Evolutionary conservation across 1,140 invertebrate genomes (phyloP), one percentile per base, ranked within the genome.

Genomic region (Tribolium madens): DNA sequence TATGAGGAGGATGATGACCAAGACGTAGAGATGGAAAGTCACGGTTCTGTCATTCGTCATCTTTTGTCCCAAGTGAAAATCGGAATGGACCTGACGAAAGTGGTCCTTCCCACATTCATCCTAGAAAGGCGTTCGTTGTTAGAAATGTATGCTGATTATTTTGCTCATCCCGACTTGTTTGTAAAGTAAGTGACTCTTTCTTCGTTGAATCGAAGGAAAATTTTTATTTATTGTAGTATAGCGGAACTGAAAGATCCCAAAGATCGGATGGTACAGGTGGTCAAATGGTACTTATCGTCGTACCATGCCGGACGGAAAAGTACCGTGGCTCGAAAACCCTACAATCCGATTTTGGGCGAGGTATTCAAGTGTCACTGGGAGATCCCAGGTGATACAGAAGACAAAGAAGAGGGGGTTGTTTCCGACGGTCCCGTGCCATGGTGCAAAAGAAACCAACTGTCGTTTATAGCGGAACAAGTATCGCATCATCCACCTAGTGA

Each of bases 81-180:
- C 83, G 97, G 97, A 53, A 99, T 99, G 97, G 97, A 99, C 87
- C 90, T 99, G 81, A 99, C 97, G 1, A 99, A 98, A 90, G 97
- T 99, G 73, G 96, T 96, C 31, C 87, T 99, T 74, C 97, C 97
- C n/a, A 97, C 96, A 9, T 98, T 98, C 84, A 98, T 98, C 78
- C 87, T 99, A 80, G 98, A 99, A 84, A 91, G 96, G 80, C 90
- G 97, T 77, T 99, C 97, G 0, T 90, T 99, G 36, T 88, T 99
- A 42, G 98, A 99, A 88, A 99, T 98, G 95, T 97, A 99, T 85
- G 95, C 97, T 10, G 97, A 99, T 89, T 99, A 98, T 85, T 99
- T 99, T 89, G 96, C 97, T 15, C 97, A 99, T 90, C 96, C 97
- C 0, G 96, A 99, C 87, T 91, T 98, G 81, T 97, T 99, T 87